phyloP scores from a whole-genome alignment of 2,888 invertebrate species.

The Drosophila pullipes region DNA sequence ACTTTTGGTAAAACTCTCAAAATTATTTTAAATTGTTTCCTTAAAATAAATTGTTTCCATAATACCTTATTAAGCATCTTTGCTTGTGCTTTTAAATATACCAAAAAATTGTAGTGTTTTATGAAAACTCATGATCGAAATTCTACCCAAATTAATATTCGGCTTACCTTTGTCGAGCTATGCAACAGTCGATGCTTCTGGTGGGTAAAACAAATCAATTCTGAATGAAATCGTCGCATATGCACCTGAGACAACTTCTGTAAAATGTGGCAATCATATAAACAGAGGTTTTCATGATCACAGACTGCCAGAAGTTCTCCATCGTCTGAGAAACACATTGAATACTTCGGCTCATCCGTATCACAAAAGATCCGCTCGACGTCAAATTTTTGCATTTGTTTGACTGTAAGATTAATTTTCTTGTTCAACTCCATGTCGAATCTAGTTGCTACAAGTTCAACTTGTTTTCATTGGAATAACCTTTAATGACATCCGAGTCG shows the following conservation, averaged over 20 bases:
- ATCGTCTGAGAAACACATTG: conserved; percentile 46
- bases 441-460: no score
- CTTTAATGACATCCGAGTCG: conserved; percentile 19
- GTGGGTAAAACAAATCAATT: conserved; percentile 49
- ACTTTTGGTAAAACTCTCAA: not conserved
- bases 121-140: not conserved
- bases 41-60: not conserved
- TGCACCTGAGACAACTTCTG: conserved; percentile 23
- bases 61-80: no score
- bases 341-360: conserved; percentile 19
- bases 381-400: conserved; percentile 42
- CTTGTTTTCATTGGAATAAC: not conserved
- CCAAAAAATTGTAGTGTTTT: not conserved
- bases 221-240: conserved; percentile 42
- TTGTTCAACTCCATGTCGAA: not conserved
- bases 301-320: conserved; percentile 43
- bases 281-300: conserved; percentile 36
- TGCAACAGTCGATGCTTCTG: conserved; percentile 39
- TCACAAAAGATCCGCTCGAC: conserved; percentile 41
- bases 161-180: conserved; percentile 47
- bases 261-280: conserved; percentile 33
- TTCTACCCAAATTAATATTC: not conserved
- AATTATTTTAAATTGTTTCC: not conserved
- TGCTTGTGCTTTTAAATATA: no score
- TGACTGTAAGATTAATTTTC: conserved; percentile 28